Base-by-base conservation (phyloP, 2,888 invertebrate species). In the Pollenia angustigena region DNA sequence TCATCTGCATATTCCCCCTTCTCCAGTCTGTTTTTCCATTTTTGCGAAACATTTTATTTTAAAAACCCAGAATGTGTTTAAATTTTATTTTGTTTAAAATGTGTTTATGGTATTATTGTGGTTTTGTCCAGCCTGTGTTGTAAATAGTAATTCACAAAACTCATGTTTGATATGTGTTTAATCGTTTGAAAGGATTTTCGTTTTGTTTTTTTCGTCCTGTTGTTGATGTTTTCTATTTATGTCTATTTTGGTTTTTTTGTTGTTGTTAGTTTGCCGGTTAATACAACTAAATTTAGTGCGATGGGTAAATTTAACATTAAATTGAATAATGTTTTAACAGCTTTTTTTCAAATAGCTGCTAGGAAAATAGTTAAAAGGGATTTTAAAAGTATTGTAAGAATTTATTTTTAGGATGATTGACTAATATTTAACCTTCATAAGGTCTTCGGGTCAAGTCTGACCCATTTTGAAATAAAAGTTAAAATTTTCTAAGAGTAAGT, bases 61-160 rank as follows among this genome's bases (percentile, higher is more conserved):
- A 76, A 82, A 69, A 32, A 48, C 4, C 32, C 32, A 40, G 50
- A 32, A 80, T 54, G 32, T 62, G 16, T 50, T 40, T 58, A 7
- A 23, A 11, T 42, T 60, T 54, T 56, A 84, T 84, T 83, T 87
- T 74, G 64, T 56, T 58, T 56, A 84, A 32, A 83, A 83, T 80
- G 64, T 86, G 71, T 83, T 83, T 80, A 86, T 82, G 69, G 74
- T 86, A 62, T 85, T 69, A 74, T 86, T 76, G 72, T 81, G 87
- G 86, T 76, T 79, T 74, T 74, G 56, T 42, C 14, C 32, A 18
- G 62, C 50, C 85, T 66, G 3, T 42, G 11, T 14, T 32, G 32
- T 32, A 32, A 44, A n/a, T 40, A 40, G 52, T 52, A 71, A 44
- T 54, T 64, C 46, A 72, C 32, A 81, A 81, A 81, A 69, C n/a